Base-by-base conservation (phyloP, 2,888 invertebrate species). In the Drosophila gaucha region DNA sequence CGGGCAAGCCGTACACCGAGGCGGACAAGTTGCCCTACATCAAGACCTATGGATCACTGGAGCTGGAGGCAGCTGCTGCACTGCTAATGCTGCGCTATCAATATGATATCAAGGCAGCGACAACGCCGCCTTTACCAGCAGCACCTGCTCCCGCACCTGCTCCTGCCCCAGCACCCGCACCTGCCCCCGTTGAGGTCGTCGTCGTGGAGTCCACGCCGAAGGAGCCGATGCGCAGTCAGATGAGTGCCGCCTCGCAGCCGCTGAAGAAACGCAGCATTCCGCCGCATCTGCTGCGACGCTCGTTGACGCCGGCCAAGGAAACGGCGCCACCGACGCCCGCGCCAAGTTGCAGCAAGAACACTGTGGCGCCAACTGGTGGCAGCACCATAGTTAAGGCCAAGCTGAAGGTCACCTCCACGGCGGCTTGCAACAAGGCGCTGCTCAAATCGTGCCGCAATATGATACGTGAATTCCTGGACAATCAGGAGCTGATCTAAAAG, bases 391-490 rank as follows among this genome's bases (percentile, higher is more conserved):
- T 50, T 16, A 82, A 82, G 31, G 72, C 72, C 43, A 88, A 82
- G 35, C n/a, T 47, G 0, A 77, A 67, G 36, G 16, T 14, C 12
- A 1, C 2, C 6, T 10, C 49, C 3, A 10, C 24, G 3, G 39
- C 39, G 1, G 18, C 46, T 0, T 74, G 80, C 68, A 88, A 83
- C 22, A 76, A 63, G 22, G 44, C 69, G 10, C 30, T 86, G 63
- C 71, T 89, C 10, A 79, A 67, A 12, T 79, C 89, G 10, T 86
- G 89, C 36, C 66, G 86, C 38, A 79, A 86, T 12, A 79, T 89
- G 77, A 79, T 88, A n/a, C 77, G 79, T 1, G 86, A 89, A 10
- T 88, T 88, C 18, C 58, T 89, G 30, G 84, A 88, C 51, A 86
- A 75, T 51, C 69, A 59, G 62, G 86, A 82, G n/a, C 22, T 78